A percentile compares a stretch with the other conserved stretches of the same genome.
Conservation (phyloP, 2,797 vertebrate species). For the Pantherophis vulpinus region DNA sequence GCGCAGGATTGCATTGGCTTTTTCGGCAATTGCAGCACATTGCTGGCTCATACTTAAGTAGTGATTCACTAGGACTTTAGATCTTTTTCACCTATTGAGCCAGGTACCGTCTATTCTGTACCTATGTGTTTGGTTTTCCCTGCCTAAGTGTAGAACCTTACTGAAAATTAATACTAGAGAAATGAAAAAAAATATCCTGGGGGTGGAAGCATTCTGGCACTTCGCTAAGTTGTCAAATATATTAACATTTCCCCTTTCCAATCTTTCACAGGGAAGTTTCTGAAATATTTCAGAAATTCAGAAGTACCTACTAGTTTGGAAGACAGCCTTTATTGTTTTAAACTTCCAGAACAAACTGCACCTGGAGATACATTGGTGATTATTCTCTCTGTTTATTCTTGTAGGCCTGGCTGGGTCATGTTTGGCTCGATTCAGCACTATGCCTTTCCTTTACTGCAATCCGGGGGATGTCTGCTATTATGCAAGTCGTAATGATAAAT, state of each 20-base stretch:
- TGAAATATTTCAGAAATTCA: not conserved
- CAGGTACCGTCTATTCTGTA: not conserved
- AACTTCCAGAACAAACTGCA: not conserved
- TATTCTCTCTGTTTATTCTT: not conserved
- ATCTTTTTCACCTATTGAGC: not conserved
- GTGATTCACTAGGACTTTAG: not conserved
- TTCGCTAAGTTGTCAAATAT: not conserved
- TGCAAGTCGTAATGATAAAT: slow-evolving; percentile 96
- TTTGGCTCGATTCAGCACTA: slow-evolving; percentile 90
- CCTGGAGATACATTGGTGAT: not conserved
- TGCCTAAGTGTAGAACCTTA: not conserved
- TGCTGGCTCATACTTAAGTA: not conserved
- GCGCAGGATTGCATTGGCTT: not conserved
- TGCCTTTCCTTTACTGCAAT: slow-evolving; percentile 99
- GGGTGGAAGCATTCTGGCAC: not conserved
- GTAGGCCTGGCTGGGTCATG: slow-evolving; percentile 94
- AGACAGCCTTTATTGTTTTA: not conserved
- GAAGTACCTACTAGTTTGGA: not conserved
- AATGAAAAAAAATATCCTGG: not conserved
- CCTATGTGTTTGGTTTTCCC: not conserved
- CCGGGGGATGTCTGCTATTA: slow-evolving; percentile 94
- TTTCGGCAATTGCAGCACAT: not conserved
- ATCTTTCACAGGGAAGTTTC: not conserved
- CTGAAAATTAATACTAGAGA: not conserved
- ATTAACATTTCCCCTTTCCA: not conserved